Percentiles rank a stretch among this genome's conserved stretches.
phyloP scores from a whole-genome alignment of 2,888 invertebrate genomes.

The Aspidiotus destructor region DNA sequence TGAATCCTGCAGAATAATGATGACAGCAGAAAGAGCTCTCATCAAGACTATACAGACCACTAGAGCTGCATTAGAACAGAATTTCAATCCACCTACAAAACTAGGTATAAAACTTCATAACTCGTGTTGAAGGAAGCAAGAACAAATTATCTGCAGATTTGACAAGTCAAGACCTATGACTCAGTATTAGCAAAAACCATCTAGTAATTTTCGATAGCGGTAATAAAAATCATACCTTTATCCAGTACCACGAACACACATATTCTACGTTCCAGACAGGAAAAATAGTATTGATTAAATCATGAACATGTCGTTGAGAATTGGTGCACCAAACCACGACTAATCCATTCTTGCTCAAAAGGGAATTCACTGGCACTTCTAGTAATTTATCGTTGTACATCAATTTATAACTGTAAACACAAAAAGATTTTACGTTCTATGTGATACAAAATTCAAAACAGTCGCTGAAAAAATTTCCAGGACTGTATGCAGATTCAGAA shows the following conservation, averaged over 20 bases:
- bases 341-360: constrained; percentile 55
- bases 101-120: no score
- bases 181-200: background rate
- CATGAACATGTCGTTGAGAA: constrained; percentile 56
- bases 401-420: constrained; percentile 59
- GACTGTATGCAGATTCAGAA: no score
- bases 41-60: no score
- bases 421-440: constrained; percentile 7
- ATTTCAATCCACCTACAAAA: no score
- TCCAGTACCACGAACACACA: constrained; percentile 74
- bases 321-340: constrained; percentile 91
- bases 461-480: no score
- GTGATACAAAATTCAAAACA: no score
- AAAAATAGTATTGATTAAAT: constrained; percentile 62
- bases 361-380: constrained; percentile 56
- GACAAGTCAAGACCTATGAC: no score
- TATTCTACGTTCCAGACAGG: constrained; percentile 65
- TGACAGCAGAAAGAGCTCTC: no score
- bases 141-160: no score
- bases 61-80: no score
- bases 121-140: no score
- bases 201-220: background rate
- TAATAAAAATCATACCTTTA: constrained; percentile 50
- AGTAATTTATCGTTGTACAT: constrained; percentile 65
- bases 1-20: no score